Percentiles rank a stretch among this genome's conserved stretches.
phyloP scores from a whole-genome alignment of 2,888 invertebrate species.

The Tupiocoris notatus region DNA sequence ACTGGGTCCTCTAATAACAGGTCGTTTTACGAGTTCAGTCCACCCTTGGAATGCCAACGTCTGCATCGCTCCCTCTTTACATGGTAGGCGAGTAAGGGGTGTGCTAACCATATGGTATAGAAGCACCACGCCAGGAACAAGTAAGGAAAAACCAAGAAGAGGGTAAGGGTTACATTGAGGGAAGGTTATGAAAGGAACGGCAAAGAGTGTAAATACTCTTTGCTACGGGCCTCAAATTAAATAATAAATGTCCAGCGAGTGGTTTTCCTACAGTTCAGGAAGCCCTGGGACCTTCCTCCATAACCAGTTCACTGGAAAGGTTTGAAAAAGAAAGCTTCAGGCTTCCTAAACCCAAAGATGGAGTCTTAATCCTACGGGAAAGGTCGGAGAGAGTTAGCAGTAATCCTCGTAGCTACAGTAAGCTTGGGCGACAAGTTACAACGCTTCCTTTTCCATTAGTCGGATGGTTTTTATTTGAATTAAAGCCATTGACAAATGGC shows the following conservation, averaged over 20 bases:
- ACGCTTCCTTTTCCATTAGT: not conserved
- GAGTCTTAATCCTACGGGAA: not conserved
- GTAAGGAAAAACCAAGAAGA: too few relatives aligned
- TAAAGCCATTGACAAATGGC: not conserved
- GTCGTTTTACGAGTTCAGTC: not conserved
- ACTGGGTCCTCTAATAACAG: not conserved
- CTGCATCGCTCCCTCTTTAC: not conserved
- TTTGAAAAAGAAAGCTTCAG: not conserved
- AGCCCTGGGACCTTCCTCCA: not conserved
- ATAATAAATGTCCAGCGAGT: constrained; percentile 24
- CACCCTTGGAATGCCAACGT: not conserved
- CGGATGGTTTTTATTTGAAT: not conserved
- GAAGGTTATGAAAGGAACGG: not conserved
- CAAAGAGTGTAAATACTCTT: not conserved
- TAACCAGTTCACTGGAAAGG: not conserved
- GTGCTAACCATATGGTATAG: not conserved
- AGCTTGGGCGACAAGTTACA: not conserved
- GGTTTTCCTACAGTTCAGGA: constrained; percentile 7
- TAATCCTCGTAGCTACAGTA: not conserved
- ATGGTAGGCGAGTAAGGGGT: not conserved
- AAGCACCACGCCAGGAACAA: too few relatives aligned
- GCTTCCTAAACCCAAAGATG: not conserved
- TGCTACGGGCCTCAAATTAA: constrained; percentile 8
- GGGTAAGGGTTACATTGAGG: not conserved
- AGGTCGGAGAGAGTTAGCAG: not conserved